These are phyloP conservation scores for Arremon brunneinucha DNA, from an alignment of 2,797 vertebrate genomes.

Conservation along the genomic window DNA sequence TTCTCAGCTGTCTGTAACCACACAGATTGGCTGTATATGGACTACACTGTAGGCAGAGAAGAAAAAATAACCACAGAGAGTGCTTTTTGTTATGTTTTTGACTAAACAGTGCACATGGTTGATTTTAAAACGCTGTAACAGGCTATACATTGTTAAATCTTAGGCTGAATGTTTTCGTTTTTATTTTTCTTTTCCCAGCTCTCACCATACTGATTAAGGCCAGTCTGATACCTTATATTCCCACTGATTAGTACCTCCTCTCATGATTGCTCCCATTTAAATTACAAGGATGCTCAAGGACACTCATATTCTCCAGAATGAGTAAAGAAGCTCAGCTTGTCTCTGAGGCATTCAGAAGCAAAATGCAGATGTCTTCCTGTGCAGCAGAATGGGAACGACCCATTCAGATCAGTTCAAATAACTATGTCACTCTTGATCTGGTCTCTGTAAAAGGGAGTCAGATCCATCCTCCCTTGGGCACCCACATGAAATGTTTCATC, in stretches of 20 bases:
- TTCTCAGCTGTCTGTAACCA: slow-evolving; percentile 39
- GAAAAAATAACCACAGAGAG: neutral
- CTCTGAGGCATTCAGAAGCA: neutral
- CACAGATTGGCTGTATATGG: neutral
- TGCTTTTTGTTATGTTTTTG: neutral
- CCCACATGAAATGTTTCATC: neutral
- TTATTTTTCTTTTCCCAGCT: neutral
- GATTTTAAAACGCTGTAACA: neutral
- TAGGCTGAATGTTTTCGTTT: neutral
- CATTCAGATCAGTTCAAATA: neutral
- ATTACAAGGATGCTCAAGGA: neutral
- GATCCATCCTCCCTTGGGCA: neutral
- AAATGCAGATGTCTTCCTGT: neutral
- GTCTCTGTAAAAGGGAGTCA: neutral
- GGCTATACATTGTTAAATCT: neutral
- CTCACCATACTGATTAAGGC: neutral
- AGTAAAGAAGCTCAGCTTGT: neutral
- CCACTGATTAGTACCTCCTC: neutral
- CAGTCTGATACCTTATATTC: neutral
- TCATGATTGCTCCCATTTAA: neutral
- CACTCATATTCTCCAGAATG: neutral
- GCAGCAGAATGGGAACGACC: neutral
- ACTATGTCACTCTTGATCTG: neutral
- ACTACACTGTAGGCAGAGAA: neutral
- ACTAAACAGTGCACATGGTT: neutral